These are phyloP conservation scores for Todus mexicanus DNA, from an alignment of 2,797 vertebrate species.

Conservation along the genomic window DNA sequence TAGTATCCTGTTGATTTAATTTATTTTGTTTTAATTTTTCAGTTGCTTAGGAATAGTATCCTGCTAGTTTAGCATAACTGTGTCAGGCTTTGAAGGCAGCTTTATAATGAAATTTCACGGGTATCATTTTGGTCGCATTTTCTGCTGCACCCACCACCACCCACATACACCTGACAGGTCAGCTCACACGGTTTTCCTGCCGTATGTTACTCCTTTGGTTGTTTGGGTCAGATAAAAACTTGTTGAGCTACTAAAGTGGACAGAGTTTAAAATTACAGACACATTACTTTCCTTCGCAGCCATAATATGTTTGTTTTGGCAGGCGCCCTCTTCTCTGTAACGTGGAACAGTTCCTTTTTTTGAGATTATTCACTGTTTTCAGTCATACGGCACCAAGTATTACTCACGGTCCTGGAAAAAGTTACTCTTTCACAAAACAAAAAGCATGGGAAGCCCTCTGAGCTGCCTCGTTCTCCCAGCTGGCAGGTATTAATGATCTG, in stretches of 20 bases:
- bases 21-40: not conserved
- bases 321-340: not conserved
- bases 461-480: not conserved
- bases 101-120: not conserved
- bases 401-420: slow-evolving; percentile 62
- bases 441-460: slow-evolving; percentile 1
- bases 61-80: not conserved
- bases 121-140: not conserved
- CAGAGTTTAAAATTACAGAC: slow-evolving; percentile 65
- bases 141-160: not conserved
- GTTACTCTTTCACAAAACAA: slow-evolving; percentile 28
- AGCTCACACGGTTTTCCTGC: not conserved
- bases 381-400: slow-evolving; percentile 31
- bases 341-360: slow-evolving; percentile 47
- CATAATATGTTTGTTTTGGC: slow-evolving; percentile 63
- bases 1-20: not conserved
- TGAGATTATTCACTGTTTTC: slow-evolving; percentile 47
- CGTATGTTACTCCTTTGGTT: not conserved
- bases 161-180: not conserved
- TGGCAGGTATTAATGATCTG: not conserved
- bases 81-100: not conserved
- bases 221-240: slow-evolving; percentile 47
- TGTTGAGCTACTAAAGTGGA: slow-evolving; percentile 56
- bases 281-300: slow-evolving; percentile 58
- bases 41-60: not conserved